Evolutionary conservation across 2,797 vertebrate genomes (phyloP), one percentile per base, ranked within the genome.

Genomic region (Crocidura indochinensis): DNA sequence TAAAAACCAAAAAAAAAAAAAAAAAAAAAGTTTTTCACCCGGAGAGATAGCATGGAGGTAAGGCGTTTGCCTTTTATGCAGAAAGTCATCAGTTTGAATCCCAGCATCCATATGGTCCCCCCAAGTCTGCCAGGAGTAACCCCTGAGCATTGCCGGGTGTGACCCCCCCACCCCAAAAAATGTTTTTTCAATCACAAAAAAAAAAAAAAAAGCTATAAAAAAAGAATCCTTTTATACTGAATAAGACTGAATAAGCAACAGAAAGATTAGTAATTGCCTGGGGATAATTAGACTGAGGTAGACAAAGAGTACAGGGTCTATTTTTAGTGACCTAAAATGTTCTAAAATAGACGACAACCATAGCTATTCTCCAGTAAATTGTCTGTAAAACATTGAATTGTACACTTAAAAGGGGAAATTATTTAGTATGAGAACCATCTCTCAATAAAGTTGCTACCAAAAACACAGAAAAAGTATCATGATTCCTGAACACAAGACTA

Each of bases 331-430:
- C 64, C 6, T 74, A 29, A 68, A 90, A 51, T 62, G 67, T 79
- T 88, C 75, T 88, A 60, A 86, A 87, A 91, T 4, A 71, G 56
- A 72, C 22, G 51, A 19, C 78, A 8, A 51, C 83, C 19, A 72
- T 47, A 31, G 46, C 38, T 76, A 4, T 71, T 83, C 22, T 31
- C 83, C 15, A 65, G 77, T 69, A 14, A 89, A 80, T 75, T 77
- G 11, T 74, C 9, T 71, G 53, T 78, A 91, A 87, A 74, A n/a
- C 62, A 79, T 14, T 87, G 46, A 79, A 19, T 20, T 49, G n/a
- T 38, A 71, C 3, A 79, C 17, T 84, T 75, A 26, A 38, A 78
- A 67, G 46, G 29, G 22, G 6, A 26, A 84, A 51, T 24, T 65
- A 3, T 20, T 71, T 20, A 17, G 22, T 71, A 71, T 69, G 17